Evolutionary conservation across 92 coral and sea anemone genomes (phyloP), one percentile per base, ranked within the genome.

Genomic region (Metridium senile): DNA sequence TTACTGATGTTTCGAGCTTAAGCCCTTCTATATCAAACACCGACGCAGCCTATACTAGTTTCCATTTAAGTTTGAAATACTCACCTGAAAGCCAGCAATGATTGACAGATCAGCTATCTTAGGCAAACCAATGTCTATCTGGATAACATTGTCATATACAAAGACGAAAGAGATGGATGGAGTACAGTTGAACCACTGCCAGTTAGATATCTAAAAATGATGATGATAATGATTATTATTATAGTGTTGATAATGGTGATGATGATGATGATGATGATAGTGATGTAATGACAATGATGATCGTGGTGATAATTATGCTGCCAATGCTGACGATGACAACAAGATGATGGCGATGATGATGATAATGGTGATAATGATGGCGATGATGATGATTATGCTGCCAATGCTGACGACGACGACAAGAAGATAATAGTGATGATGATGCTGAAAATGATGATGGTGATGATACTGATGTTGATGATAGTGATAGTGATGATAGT

Each of bases 61-160:
- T n/a, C n/a, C n/a, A n/a, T n/a, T n/a, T n/a, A n/a, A n/a, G n/a
- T n/a, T n/a, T n/a, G n/a, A n/a, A n/a, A n/a, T n/a, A n/a, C 70
- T 63, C 19, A 91, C 97, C 93, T 91, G 89, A 64, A 85, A 91
- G 43, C 97, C 97, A 58, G 72, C 86, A 21, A 88, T 91, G 85
- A 87, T 85, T 9, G 97, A 74, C n/a, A 70, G 9, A 11, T 88
- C 88, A 3, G 88, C 93, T 18, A 89, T 76, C 51, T 79, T 71
- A 4, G 84, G 69, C 20, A 85, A 74, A 20, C 63, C 21, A 13
- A 91, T 47, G 43, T 88, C 84, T 28, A 91, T 66, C 70, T 79
- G 80, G 53, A 85, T 76, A 20, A 91, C 77, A 81, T 91, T 91
- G 49, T 91, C 97, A 76, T 77, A 85, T 19, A 81, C 86, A 9